A percentile compares a stretch with the other conserved stretches of the same genome.
Conservation (phyloP, 2,888 invertebrate genomes). For the Caenorhabditis sp. region DNA sequence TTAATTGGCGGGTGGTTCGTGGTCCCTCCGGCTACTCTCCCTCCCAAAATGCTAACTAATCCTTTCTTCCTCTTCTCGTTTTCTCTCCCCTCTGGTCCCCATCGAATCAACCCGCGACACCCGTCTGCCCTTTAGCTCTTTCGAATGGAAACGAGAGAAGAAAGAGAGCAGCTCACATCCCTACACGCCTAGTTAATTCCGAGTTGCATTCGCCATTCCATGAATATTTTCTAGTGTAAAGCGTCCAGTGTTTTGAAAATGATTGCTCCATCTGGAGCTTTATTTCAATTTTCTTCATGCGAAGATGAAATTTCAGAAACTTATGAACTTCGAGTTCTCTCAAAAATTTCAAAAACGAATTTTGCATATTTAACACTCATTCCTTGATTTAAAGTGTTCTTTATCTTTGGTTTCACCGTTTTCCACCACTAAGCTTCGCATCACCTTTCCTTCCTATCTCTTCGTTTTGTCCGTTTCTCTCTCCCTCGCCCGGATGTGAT, state of each 20-base stretch:
- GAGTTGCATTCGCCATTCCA: conserved; percentile 54
- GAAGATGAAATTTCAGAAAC: too few relatives aligned
- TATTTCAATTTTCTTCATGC: not conserved
- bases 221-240: conserved; percentile 32
- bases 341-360: too few relatives aligned
- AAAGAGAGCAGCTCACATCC: conserved; percentile 32
- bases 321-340: too few relatives aligned
- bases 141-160: conserved; percentile 32
- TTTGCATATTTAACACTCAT: too few relatives aligned
- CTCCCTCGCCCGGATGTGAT: conserved; percentile 8
- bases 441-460: not conserved
- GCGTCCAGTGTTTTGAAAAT: conserved; percentile 20
- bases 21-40: conserved; percentile 22
- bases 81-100: conserved; percentile 6
- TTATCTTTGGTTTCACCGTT: too few relatives aligned
- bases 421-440: not conserved
- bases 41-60: conserved; percentile 31
- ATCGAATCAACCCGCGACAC: conserved; percentile 20
- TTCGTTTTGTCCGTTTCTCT: not conserved
- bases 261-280: not conserved
- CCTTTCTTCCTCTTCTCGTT: conserved; percentile 21
- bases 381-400: too few relatives aligned
- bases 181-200: conserved; percentile 53
- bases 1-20: conserved; percentile 29
- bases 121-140: conserved; percentile 50